phyloP scores from a whole-genome alignment of 2,797 vertebrate genomes.

The Esox masquinongy region DNA sequence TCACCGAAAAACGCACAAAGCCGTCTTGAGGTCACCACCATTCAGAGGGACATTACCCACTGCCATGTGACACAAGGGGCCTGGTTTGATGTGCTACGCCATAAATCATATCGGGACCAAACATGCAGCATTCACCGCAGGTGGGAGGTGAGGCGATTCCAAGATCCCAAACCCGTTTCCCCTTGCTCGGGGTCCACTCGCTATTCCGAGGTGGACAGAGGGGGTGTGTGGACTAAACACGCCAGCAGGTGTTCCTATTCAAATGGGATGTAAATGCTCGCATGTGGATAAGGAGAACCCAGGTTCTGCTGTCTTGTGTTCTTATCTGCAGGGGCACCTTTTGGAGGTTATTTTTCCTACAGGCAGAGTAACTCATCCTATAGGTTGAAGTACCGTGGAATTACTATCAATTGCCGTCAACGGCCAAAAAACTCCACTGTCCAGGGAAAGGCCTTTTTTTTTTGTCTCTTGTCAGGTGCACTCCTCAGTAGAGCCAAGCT shows the following conservation, averaged over 20 bases:
- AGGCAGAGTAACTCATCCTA: slow-evolving; percentile 3
- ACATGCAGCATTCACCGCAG: neutral
- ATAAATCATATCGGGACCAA: slow-evolving; percentile 38
- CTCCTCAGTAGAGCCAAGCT: too few species aligned
- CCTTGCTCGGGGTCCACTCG: slow-evolving; percentile 14
- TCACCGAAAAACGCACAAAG: too few species aligned
- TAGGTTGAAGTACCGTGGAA: neutral
- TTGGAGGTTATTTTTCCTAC: slow-evolving; percentile 24
- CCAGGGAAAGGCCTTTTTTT: too few species aligned
- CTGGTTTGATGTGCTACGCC: slow-evolving; percentile 38
- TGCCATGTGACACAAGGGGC: neutral
- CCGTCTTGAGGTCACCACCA: too few species aligned
- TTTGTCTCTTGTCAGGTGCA: too few species aligned
- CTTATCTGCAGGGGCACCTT: slow-evolving; percentile 30
- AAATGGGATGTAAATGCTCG: slow-evolving; percentile 26
- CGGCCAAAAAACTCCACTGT: too few species aligned
- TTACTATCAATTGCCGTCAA: too few species aligned
- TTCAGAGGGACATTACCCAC: neutral
- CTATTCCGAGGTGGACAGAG: slow-evolving; percentile 14
- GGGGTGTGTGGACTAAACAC: slow-evolving; percentile 14
- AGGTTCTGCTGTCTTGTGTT: slow-evolving; percentile 23
- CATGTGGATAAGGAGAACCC: neutral
- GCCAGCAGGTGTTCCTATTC: slow-evolving; percentile 47
- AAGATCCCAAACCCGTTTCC: neutral
- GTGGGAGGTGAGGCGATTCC: slow-evolving; percentile 13